These are phyloP conservation scores for Drosophila ochracea DNA, from an alignment of 2,888 invertebrate species.

Conservation along the genomic window DNA sequence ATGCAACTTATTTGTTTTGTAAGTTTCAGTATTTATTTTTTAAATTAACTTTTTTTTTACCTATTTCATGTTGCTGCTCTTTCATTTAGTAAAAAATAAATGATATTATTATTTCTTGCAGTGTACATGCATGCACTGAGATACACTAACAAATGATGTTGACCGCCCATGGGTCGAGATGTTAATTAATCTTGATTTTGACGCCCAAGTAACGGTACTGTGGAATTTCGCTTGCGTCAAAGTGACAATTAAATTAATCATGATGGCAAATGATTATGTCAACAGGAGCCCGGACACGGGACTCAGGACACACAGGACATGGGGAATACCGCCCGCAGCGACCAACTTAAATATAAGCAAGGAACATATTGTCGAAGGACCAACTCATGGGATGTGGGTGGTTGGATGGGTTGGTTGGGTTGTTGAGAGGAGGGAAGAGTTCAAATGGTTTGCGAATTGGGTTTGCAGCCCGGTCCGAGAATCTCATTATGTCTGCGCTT, in stretches of 20 bases:
- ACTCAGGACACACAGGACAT: conserved; percentile 1
- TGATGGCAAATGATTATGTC: conserved; percentile 80
- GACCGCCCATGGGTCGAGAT: conserved; percentile 77
- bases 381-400: background rate
- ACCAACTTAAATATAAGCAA: conserved; percentile 7
- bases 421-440: background rate
- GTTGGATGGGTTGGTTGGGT: fast-evolving
- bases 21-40: background rate
- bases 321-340: conserved; percentile 43
- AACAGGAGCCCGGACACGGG: conserved; percentile 59
- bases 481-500: conserved; percentile 71
- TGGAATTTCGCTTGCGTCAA: conserved; percentile 65
- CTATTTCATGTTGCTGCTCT: background rate
- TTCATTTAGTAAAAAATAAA: background rate
- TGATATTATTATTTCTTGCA: background rate
- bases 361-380: conserved; percentile 1
- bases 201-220: conserved; percentile 5
- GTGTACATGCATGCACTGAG: background rate
- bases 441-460: conserved; percentile 2
- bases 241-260: conserved; percentile 84
- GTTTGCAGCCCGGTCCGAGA: conserved; percentile 26
- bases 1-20: background rate
- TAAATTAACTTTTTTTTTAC: background rate
- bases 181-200: conserved; percentile 80
- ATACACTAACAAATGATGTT: conserved; percentile 73